These are phyloP conservation scores for Dysdera silvatica DNA, from an alignment of 1,140 invertebrate species.

Conservation along the genomic window DNA sequence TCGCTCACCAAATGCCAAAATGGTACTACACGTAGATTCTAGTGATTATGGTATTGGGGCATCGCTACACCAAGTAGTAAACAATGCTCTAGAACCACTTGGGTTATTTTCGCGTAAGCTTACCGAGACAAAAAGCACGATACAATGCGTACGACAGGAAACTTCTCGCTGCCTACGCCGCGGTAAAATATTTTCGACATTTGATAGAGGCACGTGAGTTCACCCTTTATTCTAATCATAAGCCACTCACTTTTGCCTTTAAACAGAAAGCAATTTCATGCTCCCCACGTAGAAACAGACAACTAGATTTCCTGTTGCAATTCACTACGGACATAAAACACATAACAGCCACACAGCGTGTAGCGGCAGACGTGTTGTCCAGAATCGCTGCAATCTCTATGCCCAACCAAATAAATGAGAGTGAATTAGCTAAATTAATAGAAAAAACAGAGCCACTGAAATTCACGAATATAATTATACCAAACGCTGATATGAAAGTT, in stretches of 20 bases:
- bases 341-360: conserved; percentile 40
- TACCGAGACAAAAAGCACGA: background rate
- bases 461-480: background rate
- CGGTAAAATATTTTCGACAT: conserved; percentile 36
- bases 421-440: background rate
- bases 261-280: conserved; percentile 13
- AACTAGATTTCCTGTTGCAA: conserved; percentile 42
- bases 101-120: conserved; percentile 30
- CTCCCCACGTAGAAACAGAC: conserved; percentile 31
- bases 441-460: too few species aligned
- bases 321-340: conserved; percentile 41
- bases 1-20: conserved; percentile 4
- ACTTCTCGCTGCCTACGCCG: conserved; percentile 34
- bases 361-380: conserved; percentile 19
- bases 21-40: conserved; percentile 26
- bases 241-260: conserved; percentile 36
- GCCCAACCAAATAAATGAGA: background rate
- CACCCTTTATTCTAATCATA: conserved; percentile 36
- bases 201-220: conserved; percentile 38
- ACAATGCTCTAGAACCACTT: conserved; percentile 18
- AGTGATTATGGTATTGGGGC: conserved; percentile 19
- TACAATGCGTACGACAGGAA: conserved; percentile 34
- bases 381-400: background rate
- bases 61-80: conserved; percentile 17
- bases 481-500: background rate